These are phyloP conservation scores for Leptestheria dahalacensis DNA, from an alignment of 1,140 invertebrate genomes.

Conservation along the genomic window DNA sequence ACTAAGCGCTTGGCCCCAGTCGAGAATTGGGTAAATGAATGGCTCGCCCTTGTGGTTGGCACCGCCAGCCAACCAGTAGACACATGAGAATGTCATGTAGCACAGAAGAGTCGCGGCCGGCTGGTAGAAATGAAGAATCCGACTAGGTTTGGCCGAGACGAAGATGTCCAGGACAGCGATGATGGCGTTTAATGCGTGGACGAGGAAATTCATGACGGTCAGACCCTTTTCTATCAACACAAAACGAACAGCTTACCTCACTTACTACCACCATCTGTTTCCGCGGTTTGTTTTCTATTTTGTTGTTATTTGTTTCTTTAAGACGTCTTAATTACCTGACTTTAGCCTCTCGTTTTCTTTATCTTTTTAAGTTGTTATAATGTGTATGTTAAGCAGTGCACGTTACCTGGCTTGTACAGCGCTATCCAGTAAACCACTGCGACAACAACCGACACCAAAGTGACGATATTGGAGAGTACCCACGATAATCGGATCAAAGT, in stretches of 20 bases:
- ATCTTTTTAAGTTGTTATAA: neutral
- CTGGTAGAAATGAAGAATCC: constrained; percentile 52
- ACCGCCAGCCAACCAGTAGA: constrained; percentile 56
- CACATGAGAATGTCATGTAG: constrained; percentile 50
- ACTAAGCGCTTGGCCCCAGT: constrained; percentile 22
- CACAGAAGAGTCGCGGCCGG: constrained; percentile 40
- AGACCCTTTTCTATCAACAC: neutral
- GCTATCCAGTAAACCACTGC: constrained; percentile 3
- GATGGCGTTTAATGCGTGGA: constrained; percentile 54
- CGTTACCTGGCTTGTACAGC: constrained; percentile 1
- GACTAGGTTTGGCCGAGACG: constrained; percentile 47
- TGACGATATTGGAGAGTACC: constrained; percentile 2
- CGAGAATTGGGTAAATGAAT: constrained; percentile 26
- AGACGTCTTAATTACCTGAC: no score
- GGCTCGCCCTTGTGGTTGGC: constrained; percentile 36
- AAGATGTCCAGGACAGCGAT: constrained; percentile 56
- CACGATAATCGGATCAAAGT: neutral
- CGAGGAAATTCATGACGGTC: constrained; percentile 38
- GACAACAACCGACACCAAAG: neutral
- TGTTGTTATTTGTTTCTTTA: no score
- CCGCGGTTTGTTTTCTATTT: no score
- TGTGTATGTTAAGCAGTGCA: no score
- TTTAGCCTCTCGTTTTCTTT: no score
- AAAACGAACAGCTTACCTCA: neutral
- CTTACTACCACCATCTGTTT: no score